Conservation (phyloP, 2,113 vertebrate species). For the Hippocampus barbouri region DNA sequence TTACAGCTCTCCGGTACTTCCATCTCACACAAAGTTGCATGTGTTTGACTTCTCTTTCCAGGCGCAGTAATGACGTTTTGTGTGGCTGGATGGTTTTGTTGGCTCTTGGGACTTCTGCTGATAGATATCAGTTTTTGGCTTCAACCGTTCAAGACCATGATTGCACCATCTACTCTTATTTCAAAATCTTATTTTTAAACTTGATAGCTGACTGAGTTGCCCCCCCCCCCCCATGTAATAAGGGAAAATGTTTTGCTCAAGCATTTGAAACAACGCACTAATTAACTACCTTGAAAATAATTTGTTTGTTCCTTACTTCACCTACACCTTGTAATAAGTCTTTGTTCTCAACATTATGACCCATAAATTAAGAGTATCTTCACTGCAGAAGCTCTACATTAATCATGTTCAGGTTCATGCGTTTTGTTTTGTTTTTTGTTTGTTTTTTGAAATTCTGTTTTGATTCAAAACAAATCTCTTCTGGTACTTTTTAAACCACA, state of each 20-base stretch:
- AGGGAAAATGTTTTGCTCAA: conserved; percentile 41
- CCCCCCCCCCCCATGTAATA: conserved; percentile 13
- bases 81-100: conserved; percentile 21
- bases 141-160: conserved; percentile 36
- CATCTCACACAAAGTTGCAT: background rate
- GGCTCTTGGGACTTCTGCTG: conserved; percentile 47
- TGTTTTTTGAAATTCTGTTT: conserved; percentile 61
- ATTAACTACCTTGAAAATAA: conserved; percentile 25
- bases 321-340: conserved; percentile 29
- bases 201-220: conserved; percentile 4
- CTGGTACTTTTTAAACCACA: conserved; percentile 32
- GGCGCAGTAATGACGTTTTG: conserved; percentile 63
- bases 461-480: conserved; percentile 35
- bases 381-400: conserved; percentile 42
- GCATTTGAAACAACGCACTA: conserved; percentile 57
- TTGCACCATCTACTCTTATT: conserved; percentile 42
- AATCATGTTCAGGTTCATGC: conserved; percentile 50
- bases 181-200: conserved; percentile 22
- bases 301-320: conserved; percentile 33
- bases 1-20: background rate
- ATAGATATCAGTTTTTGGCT: conserved; percentile 38
- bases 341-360: conserved; percentile 36
- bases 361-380: conserved; percentile 41
- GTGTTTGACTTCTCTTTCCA: conserved; percentile 45
- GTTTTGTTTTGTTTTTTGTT: background rate